Percentiles rank a stretch among this genome's conserved stretches.
phyloP scores from a whole-genome alignment of 2,888 invertebrate genomes.

The Ypsolopha sequella region DNA sequence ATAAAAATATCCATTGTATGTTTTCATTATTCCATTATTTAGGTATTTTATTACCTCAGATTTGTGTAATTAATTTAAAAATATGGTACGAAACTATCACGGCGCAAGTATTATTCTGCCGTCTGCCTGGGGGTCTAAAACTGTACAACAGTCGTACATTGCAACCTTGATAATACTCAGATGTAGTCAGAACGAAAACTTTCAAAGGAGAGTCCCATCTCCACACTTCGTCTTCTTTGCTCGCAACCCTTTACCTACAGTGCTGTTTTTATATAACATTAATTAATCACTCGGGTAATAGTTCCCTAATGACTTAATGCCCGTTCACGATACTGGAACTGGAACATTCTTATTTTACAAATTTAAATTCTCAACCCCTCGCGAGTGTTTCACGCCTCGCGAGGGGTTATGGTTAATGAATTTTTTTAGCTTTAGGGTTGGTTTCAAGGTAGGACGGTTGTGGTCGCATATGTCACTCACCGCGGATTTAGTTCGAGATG shows the following conservation, averaged over 20 bases:
- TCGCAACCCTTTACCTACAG: neutral
- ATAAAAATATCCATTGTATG: too few species aligned
- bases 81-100: too few species aligned
- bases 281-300: conserved; percentile 26
- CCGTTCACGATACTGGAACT: conserved; percentile 11
- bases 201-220: neutral
- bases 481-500: neutral
- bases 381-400: neutral
- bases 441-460: too few species aligned
- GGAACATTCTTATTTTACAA: neutral
- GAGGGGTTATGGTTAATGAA: neutral
- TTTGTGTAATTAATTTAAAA: too few species aligned
- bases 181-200: too few species aligned
- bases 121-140: too few species aligned
- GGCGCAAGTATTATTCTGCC: too few species aligned
- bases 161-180: too few species aligned
- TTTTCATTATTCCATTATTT: too few species aligned
- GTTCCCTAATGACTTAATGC: conserved; percentile 25
- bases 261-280: neutral
- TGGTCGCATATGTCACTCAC: neutral
- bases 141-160: too few species aligned
- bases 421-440: neutral
- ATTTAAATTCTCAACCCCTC: neutral
- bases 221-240: conserved; percentile 4
- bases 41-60: too few species aligned